These are phyloP conservation scores for Penaeus indicus DNA, from an alignment of 1,140 invertebrate species.

Conservation along the genomic window DNA sequence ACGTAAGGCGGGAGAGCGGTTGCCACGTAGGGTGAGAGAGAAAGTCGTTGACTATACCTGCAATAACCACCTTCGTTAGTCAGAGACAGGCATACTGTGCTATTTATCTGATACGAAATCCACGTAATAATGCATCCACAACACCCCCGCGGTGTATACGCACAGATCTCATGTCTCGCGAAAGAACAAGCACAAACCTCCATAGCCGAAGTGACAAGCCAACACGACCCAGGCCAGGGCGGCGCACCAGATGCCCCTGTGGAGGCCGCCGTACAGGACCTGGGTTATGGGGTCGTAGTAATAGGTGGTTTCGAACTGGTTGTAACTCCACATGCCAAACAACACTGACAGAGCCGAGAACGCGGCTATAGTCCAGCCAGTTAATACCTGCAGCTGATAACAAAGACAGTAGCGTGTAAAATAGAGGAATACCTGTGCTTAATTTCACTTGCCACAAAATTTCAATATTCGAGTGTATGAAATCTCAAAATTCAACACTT, in stretches of 20 bases:
- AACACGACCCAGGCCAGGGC: slow-evolving; percentile 89
- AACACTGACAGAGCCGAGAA: slow-evolving; percentile 32
- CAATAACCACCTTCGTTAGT: neutral
- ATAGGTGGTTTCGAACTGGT: neutral
- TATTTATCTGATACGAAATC: too few relatives aligned
- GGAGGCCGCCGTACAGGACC: slow-evolving; percentile 85
- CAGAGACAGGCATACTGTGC: too few relatives aligned
- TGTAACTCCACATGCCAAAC: slow-evolving; percentile 36
- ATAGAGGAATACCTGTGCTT: too few relatives aligned
- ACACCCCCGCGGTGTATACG: too few relatives aligned
- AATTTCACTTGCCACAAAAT: too few relatives aligned
- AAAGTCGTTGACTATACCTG: slow-evolving; percentile 7
- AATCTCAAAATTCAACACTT: too few relatives aligned
- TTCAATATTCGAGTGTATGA: too few relatives aligned
- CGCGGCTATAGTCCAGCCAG: slow-evolving; percentile 15
- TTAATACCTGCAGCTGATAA: too few relatives aligned
- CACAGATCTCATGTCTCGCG: too few relatives aligned
- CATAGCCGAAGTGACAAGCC: slow-evolving; percentile 89
- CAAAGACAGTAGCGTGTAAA: too few relatives aligned
- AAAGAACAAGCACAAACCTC: slow-evolving; percentile 74
- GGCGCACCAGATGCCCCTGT: slow-evolving; percentile 87
- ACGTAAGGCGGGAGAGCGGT: slow-evolving; percentile 33
- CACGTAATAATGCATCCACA: too few relatives aligned
- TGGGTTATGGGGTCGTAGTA: slow-evolving; percentile 69
- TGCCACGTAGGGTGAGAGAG: slow-evolving; percentile 21